A percentile compares a stretch with the other conserved stretches of the same genome.
Conservation (phyloP, 2,113 vertebrate species). For the Otolemur garnettii region DNA sequence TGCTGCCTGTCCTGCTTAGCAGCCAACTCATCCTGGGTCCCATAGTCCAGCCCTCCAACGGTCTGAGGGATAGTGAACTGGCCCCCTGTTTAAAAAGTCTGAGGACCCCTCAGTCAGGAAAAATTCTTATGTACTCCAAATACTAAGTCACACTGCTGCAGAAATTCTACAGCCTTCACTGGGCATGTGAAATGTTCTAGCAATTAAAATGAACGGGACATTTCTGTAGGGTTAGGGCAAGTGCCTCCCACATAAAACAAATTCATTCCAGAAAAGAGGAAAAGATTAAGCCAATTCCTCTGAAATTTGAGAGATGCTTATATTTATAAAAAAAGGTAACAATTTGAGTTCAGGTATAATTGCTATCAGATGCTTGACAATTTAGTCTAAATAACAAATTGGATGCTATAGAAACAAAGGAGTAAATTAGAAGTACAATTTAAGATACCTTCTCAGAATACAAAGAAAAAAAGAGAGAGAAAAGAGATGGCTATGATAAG, state of each 20-base stretch:
- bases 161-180: background rate
- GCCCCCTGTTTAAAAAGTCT: too few species aligned
- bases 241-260: background rate
- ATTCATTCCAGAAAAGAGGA: background rate
- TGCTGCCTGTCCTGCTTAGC: too few species aligned
- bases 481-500: background rate
- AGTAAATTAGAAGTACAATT: background rate
- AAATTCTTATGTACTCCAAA: background rate
- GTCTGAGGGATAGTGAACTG: too few species aligned
- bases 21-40: too few species aligned
- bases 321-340: conserved; percentile 6
- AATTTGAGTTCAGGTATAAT: background rate
- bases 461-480: background rate
- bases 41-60: too few species aligned
- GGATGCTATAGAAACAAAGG: background rate
- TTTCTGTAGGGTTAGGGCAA: background rate
- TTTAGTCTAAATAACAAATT: background rate
- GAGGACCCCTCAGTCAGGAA: background rate
- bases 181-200: background rate
- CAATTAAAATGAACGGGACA: background rate
- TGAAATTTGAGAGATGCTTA: conserved; percentile 3
- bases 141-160: background rate
- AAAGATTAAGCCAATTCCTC: background rate
- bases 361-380: background rate
- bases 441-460: background rate